phyloP scores from a whole-genome alignment of 53 echinoderm and acorn worm genomes.

The Glandiceps talaboti region DNA sequence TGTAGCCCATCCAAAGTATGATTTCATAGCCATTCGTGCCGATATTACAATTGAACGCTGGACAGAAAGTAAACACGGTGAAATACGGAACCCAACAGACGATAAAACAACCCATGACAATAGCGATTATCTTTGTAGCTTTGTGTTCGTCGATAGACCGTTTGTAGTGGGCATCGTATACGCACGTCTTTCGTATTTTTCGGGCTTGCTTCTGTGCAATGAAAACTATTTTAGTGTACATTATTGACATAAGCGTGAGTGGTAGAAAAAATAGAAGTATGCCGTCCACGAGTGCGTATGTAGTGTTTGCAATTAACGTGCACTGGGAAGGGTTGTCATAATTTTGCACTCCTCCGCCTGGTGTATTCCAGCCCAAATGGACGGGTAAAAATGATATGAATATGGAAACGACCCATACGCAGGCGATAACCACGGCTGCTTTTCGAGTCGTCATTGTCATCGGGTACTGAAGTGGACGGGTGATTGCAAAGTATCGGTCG shows the following conservation, averaged over 20 bases:
- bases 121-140: constrained; percentile 85
- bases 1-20: constrained; percentile 80
- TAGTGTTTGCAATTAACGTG: constrained; percentile 27
- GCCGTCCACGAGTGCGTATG: constrained; percentile 62
- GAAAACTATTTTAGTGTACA: constrained; percentile 54
- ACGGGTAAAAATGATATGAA: constrained; percentile 68
- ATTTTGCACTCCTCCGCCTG: constrained; percentile 40
- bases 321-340: constrained; percentile 37
- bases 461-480: constrained; percentile 63
- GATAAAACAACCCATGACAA: constrained; percentile 82
- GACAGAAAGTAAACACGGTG: constrained; percentile 62
- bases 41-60: constrained; percentile 25
- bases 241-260: constrained; percentile 44
- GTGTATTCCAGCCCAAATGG: constrained; percentile 77
- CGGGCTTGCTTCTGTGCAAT: constrained; percentile 72
- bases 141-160: constrained; percentile 70
- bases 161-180: constrained; percentile 24
- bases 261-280: constrained; percentile 74
- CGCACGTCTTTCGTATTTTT: constrained; percentile 34
- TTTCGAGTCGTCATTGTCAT: constrained; percentile 48
- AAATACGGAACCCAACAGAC: constrained; percentile 96
- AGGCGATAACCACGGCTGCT: constrained; percentile 31
- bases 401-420: constrained; percentile 65
- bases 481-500: constrained; percentile 73
- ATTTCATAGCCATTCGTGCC: constrained; percentile 21